Evolutionary conservation across 92 coral and sea anemone genomes (phyloP).

Genomic region (Scolanthus callimorphus): DNA sequence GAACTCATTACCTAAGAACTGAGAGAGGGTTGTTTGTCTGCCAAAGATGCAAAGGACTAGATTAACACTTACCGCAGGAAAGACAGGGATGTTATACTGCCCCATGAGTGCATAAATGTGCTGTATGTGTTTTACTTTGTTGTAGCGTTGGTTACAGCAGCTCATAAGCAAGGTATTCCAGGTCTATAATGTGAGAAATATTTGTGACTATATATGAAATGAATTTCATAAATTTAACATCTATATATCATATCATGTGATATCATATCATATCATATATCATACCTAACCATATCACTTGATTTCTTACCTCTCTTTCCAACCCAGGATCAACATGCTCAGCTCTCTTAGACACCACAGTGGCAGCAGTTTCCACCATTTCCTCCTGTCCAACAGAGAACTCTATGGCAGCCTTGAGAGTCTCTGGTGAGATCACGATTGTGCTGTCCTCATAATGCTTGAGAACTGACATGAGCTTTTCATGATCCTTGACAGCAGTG

Average conservation of each 20-base stretch:
- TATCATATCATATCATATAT: too few species aligned
- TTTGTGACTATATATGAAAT: neutral
- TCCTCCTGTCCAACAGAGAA: neutral
- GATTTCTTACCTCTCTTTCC: constrained; percentile 34
- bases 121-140: constrained; percentile 9
- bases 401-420: neutral
- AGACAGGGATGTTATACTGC: constrained; percentile 27
- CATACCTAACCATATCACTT: too few species aligned
- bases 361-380: constrained; percentile 11
- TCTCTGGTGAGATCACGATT: neutral
- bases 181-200: constrained; percentile 7
- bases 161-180: constrained; percentile 22
- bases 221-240: too few species aligned
- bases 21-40: too few species aligned
- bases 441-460: neutral
- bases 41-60: too few species aligned
- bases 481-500: neutral
- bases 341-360: constrained; percentile 3
- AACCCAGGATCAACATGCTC: constrained; percentile 17
- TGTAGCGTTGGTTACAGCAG: constrained; percentile 14
- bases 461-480: neutral
- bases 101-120: constrained; percentile 41
- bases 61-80: constrained; percentile 45
- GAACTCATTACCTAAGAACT: too few species aligned
- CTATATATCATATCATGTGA: too few species aligned